Evolutionary conservation across 2,888 invertebrate genomes (phyloP).

Genomic region (Smittia aterrima): DNA sequence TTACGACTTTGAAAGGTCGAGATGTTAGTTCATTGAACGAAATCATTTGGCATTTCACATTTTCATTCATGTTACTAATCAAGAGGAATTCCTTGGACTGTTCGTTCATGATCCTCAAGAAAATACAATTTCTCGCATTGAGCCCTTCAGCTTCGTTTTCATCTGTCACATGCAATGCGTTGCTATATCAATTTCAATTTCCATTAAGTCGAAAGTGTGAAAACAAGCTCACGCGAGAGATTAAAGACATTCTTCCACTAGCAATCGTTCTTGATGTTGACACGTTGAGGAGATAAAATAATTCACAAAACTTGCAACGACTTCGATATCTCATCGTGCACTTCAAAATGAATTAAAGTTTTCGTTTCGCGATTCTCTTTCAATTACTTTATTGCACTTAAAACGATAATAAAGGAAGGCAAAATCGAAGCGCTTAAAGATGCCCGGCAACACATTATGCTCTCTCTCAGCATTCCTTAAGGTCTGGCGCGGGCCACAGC

Average conservation of each 20-base stretch:
- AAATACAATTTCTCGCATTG: neutral
- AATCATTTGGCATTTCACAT: too few species aligned
- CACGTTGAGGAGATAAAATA: slow-evolving; percentile 29
- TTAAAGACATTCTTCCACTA: neutral
- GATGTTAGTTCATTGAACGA: too few species aligned
- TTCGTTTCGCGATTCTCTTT: slow-evolving; percentile 5
- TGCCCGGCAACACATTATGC: slow-evolving; percentile 11
- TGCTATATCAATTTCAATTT: neutral
- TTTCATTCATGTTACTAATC: too few species aligned
- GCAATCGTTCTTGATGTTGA: slow-evolving; percentile 27
- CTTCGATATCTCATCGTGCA: slow-evolving; percentile 25
- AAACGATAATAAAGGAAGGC: slow-evolving; percentile 23
- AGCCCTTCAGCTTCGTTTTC: neutral
- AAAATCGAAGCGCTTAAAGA: too few species aligned
- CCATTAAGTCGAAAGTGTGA: slow-evolving; percentile 24
- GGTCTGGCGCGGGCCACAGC: slow-evolving; percentile 1
- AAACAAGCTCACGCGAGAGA: slow-evolving; percentile 1
- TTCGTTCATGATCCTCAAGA: too few species aligned
- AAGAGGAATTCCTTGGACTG: too few species aligned
- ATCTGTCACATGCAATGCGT: too few species aligned
- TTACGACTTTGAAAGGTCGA: too few species aligned
- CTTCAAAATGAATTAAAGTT: slow-evolving; percentile 38
- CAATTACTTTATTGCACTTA: slow-evolving; percentile 35
- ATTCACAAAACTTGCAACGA: slow-evolving; percentile 22
- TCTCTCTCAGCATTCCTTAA: slow-evolving; percentile 2